These are phyloP conservation scores for Rhopalosiphum maidis DNA, from an alignment of 1,140 invertebrate genomes.

Conservation along the genomic window DNA sequence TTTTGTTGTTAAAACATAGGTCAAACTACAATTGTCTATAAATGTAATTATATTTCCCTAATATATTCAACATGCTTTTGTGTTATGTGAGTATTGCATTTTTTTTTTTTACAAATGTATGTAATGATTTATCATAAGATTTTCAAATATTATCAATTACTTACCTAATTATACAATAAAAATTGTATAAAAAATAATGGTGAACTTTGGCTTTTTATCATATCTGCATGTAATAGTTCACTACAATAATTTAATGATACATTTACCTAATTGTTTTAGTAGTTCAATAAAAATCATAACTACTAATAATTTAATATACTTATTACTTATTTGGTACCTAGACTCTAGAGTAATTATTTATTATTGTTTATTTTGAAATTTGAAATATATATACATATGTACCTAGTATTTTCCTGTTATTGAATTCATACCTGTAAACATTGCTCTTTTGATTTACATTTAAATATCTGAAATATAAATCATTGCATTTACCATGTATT, in stretches of 20 bases:
- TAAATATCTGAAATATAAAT: not conserved
- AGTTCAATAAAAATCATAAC: not conserved
- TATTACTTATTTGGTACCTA: not conserved
- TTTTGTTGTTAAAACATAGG: constrained; percentile 24
- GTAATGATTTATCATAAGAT: not conserved
- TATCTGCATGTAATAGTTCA: not conserved
- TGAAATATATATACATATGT: not conserved
- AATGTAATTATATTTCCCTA: constrained; percentile 21
- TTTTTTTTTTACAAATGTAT: not conserved
- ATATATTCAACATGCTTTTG: constrained; percentile 33
- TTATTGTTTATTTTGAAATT: not conserved
- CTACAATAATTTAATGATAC: not conserved
- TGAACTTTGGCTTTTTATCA: not conserved
- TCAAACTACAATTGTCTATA: constrained; percentile 44
- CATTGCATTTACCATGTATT: not conserved
- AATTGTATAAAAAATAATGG: not conserved
- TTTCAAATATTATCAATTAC: not conserved
- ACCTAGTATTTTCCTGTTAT: not conserved
- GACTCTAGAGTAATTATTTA: not conserved
- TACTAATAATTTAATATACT: not conserved
- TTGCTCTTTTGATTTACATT: not conserved
- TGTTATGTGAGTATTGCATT: constrained; percentile 9
- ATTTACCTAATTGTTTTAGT: not conserved
- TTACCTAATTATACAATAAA: not conserved
- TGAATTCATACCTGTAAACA: not conserved